phyloP scores from a whole-genome alignment of 2,888 invertebrate species.

The Andrena chrysosceles region DNA sequence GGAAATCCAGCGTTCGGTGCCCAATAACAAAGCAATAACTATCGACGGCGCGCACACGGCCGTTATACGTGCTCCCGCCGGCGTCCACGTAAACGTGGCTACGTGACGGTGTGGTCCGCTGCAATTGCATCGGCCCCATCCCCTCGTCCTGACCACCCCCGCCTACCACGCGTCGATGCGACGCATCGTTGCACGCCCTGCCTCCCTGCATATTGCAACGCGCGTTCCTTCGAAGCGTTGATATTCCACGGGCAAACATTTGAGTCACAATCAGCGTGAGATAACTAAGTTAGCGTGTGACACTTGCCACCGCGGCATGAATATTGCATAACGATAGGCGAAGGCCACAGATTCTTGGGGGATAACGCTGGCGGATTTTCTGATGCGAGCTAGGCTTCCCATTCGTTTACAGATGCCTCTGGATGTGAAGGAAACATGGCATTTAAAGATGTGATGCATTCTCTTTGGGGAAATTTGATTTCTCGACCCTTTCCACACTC shows the following conservation, averaged over 20 bases:
- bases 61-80: slow-evolving; percentile 64
- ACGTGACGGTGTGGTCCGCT: slow-evolving; percentile 55
- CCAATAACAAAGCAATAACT: slow-evolving; percentile 76
- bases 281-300: slow-evolving; percentile 64
- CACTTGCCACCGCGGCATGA: slow-evolving; percentile 55
- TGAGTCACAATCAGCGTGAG: slow-evolving; percentile 60
- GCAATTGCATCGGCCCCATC: slow-evolving; percentile 59
- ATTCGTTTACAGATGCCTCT: background rate
- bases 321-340: slow-evolving; percentile 59
- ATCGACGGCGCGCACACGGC: slow-evolving; percentile 67
- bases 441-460: too few species aligned
- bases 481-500: too few species aligned
- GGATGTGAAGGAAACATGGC: background rate
- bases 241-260: slow-evolving; percentile 63
- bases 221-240: slow-evolving; percentile 54
- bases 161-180: slow-evolving; percentile 11
- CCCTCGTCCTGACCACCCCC: background rate
- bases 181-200: slow-evolving; percentile 37
- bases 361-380: slow-evolving; percentile 29
- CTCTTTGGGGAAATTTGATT: too few species aligned
- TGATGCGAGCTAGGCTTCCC: background rate
- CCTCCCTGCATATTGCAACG: slow-evolving; percentile 58
- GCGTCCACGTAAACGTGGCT: slow-evolving; percentile 65
- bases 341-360: slow-evolving; percentile 51
- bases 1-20: slow-evolving; percentile 67